These are phyloP conservation scores for Spheniscus humboldti DNA, from an alignment of 2,797 vertebrate species.

Conservation along the genomic window DNA sequence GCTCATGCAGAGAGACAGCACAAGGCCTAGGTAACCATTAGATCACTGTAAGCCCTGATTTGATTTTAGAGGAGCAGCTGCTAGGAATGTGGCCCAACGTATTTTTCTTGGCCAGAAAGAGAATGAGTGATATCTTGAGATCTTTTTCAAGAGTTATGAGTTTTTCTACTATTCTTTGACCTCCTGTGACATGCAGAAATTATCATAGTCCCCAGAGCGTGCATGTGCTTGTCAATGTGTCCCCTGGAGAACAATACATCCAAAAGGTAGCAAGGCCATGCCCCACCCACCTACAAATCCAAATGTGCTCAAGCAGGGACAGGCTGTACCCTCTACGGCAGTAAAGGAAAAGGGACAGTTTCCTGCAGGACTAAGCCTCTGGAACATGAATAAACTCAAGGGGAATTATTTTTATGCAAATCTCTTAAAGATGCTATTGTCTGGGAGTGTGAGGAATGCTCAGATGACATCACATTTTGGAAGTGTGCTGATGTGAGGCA, in stretches of 20 bases:
- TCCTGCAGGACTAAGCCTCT: neutral
- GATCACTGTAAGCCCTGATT: neutral
- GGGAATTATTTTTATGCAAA: neutral
- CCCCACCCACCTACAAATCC: neutral
- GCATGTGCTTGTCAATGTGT: neutral
- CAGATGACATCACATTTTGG: neutral
- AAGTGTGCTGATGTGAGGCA: neutral
- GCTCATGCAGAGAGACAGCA: neutral
- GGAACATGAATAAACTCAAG: neutral
- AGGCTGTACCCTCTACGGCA: neutral
- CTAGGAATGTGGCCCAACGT: neutral
- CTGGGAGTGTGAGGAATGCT: neutral
- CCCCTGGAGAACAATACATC: constrained; percentile 5
- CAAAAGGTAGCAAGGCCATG: neutral
- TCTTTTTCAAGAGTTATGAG: neutral
- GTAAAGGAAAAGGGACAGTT: neutral
- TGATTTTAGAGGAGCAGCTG: neutral
- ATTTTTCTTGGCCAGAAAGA: neutral
- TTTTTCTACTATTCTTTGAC: neutral
- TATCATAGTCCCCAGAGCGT: neutral
- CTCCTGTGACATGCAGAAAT: neutral
- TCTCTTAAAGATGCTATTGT: neutral
- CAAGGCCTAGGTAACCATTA: neutral
- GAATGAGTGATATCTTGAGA: neutral
- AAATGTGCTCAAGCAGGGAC: neutral